Evolutionary conservation across 92 coral and sea anemone species (phyloP).

Genomic region (Porites evermanni): DNA sequence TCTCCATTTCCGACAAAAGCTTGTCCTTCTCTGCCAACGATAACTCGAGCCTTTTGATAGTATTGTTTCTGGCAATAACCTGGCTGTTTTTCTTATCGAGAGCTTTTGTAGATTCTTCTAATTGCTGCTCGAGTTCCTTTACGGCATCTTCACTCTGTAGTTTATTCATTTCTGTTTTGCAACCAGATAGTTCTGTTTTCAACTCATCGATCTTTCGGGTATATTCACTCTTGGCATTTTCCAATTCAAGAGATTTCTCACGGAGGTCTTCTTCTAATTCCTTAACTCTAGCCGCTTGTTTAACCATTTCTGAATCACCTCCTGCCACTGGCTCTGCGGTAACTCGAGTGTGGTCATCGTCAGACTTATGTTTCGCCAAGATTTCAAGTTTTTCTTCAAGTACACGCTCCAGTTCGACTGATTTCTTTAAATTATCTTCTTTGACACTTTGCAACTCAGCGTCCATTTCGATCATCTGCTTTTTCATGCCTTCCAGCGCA

Average conservation of each 20-base stretch:
- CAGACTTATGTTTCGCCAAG: slow-evolving; percentile 15
- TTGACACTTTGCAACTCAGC: neutral
- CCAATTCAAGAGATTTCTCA: slow-evolving; percentile 37
- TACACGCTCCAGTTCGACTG: slow-evolving; percentile 11
- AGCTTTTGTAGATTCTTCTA: slow-evolving; percentile 87
- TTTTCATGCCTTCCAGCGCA: slow-evolving; percentile 15
- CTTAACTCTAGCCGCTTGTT: slow-evolving; percentile 16
- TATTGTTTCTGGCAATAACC: slow-evolving; percentile 83
- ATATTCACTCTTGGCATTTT: slow-evolving; percentile 23
- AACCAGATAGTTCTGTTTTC: slow-evolving; percentile 36
- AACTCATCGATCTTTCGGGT: neutral
- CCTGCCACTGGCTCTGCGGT: neutral
- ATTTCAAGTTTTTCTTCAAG: slow-evolving; percentile 10
- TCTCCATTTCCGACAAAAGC: slow-evolving; percentile 59
- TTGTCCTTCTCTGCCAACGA: slow-evolving; percentile 60
- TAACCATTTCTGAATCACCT: neutral
- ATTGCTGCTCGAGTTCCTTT: slow-evolving; percentile 76
- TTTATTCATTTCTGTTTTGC: slow-evolving; percentile 25
- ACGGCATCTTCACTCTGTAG: slow-evolving; percentile 29
- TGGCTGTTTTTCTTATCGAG: slow-evolving; percentile 95
- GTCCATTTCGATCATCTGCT: slow-evolving; percentile 13
- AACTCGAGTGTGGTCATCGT: neutral
- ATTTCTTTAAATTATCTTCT: slow-evolving; percentile 20
- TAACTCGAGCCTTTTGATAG: slow-evolving; percentile 81
- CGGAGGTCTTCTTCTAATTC: slow-evolving; percentile 22